Base-by-base conservation (phyloP, 1,140 invertebrate species). In the Apis florea region DNA sequence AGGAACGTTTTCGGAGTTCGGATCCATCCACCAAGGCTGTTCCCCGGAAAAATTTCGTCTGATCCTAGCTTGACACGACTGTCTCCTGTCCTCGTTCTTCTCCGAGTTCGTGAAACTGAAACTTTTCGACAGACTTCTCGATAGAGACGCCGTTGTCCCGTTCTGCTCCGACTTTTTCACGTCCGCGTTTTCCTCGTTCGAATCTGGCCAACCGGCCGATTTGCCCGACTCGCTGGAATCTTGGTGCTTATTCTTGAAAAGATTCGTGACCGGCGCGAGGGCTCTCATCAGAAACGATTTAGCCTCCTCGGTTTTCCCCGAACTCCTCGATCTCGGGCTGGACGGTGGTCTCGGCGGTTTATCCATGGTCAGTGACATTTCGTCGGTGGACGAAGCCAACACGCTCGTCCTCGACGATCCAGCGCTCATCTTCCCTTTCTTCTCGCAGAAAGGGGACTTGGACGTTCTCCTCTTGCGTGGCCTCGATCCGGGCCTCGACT, bases 251-350 rank as follows among this genome's bases (percentile, higher is more conserved):
- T 91, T 90, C 91, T 95, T 96, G 89, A 96, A 96, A 21, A 96
- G 92, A 91, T 95, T 96, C 0, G 96, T 95, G 5, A 96, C 95
- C 0, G 96, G 96, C 54, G 95, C 95, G 75, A 96, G 89, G 21
- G 95, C 96, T 90, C 96, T 92, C 90, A 96, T 95, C 63, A 97
- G 91, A 88, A 96, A 96, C 8, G 95, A 95, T 90, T 96, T 96
- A 0, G 95, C 95, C 85, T 96, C 95, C 89, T 96, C 95, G 4
- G 94, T 94, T 83, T 95, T 95, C 12, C 78, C 87, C 5, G 89
- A 91, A 78, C 92, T 94, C 71, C 91, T 93, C 9, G 90, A 89
- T 87, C 92, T 92, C 8, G 93, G 90, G 86, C 92, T 94, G 0
- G 94, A 94, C 10, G 92, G 90, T 53, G 94, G 94, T 88, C 94